Percentiles rank a stretch among this genome's conserved stretches.
These are phyloP conservation scores for Chrysina gloriosa DNA, from an alignment of 2,888 invertebrate genomes.

Conservation along the genomic window DNA sequence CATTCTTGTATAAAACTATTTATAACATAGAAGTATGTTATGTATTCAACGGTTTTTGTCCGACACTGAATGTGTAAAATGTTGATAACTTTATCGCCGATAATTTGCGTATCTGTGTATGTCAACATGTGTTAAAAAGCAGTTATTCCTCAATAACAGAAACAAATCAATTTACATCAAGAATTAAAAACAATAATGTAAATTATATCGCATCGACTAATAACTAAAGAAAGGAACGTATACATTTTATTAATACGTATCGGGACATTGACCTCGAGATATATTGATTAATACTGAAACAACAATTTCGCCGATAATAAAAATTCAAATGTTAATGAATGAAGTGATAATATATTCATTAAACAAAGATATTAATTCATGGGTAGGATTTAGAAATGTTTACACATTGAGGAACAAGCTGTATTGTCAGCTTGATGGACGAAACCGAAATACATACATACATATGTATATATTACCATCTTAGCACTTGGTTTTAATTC, in stretches of 20 bases:
- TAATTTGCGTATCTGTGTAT: not conserved
- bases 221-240: not conserved
- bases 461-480: too few relatives aligned
- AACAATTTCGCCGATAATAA: conserved; percentile 33
- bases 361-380: conserved; percentile 36
- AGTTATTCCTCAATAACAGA: too few relatives aligned
- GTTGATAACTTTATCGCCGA: too few relatives aligned
- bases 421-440: not conserved
- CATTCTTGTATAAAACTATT: too few relatives aligned
- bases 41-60: too few relatives aligned
- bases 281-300: conserved; percentile 27
- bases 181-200: not conserved
- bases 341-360: conserved; percentile 37
- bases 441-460: not conserved
- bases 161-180: not conserved
- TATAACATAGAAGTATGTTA: too few relatives aligned
- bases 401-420: not conserved
- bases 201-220: not conserved
- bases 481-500: too few relatives aligned
- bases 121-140: not conserved
- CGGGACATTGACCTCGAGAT: conserved; percentile 13
- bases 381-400: conserved; percentile 15
- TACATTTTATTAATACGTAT: not conserved
- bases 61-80: too few relatives aligned
- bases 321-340: conserved; percentile 31